phyloP scores from a whole-genome alignment of 2,797 vertebrate genomes.

The Gymnocypris eckloni region DNA sequence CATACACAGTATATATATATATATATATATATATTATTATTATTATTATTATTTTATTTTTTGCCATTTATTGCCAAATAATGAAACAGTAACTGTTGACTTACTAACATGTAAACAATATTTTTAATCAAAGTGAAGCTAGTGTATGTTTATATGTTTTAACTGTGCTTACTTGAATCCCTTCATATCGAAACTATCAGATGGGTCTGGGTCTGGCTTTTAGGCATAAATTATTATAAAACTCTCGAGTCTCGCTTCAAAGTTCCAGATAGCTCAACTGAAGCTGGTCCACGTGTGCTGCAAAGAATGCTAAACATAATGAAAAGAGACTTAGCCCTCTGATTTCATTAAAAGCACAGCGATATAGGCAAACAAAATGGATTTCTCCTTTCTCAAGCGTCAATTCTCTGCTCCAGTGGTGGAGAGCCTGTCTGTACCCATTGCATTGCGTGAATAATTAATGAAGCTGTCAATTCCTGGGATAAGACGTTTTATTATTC shows the following conservation, averaged over 20 bases:
- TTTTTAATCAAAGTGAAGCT: neutral
- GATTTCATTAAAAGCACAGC: slow-evolving; percentile 67
- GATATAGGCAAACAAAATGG: slow-evolving; percentile 57
- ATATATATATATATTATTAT: too few species aligned
- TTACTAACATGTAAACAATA: too few species aligned
- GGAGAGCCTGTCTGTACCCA: slow-evolving; percentile 67
- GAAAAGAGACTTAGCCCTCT: slow-evolving; percentile 61
- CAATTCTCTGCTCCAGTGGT: slow-evolving; percentile 62
- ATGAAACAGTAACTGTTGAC: neutral
- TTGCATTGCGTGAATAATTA: slow-evolving; percentile 72
- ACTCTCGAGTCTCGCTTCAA: slow-evolving; percentile 7
- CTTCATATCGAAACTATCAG: neutral
- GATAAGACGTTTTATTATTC: slow-evolving; percentile 73
- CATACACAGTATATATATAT: too few species aligned
- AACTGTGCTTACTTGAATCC: neutral
- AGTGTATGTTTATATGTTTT: neutral
- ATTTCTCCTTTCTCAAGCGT: slow-evolving; percentile 65
- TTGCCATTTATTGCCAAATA: too few species aligned
- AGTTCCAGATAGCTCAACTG: slow-evolving; percentile 66
- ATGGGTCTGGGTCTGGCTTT: neutral
- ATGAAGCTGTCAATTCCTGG: slow-evolving; percentile 63
- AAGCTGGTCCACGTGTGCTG: slow-evolving; percentile 56
- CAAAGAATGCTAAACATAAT: slow-evolving; percentile 64
- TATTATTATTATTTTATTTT: too few species aligned
- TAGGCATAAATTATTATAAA: neutral